Evolutionary conservation across 2,113 vertebrate genomes (phyloP).

Genomic region (Motacilla tschutschensis): DNA sequence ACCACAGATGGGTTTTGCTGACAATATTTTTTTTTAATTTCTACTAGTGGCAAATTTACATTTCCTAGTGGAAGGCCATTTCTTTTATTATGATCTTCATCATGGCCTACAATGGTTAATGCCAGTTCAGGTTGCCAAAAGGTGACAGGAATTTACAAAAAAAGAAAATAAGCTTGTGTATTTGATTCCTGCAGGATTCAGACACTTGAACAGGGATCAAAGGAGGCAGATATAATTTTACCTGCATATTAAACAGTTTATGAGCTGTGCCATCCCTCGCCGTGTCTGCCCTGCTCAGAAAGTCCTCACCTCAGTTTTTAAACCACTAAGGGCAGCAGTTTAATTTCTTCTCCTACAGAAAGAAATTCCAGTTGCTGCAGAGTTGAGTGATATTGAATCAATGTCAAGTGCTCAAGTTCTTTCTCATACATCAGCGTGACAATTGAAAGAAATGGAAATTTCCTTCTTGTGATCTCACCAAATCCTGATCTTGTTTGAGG

Average conservation of each 20-base stretch:
- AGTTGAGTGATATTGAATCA: constrained; percentile 6
- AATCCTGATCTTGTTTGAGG: neutral
- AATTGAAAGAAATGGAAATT: constrained; percentile 16
- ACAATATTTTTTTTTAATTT: neutral
- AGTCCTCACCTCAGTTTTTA: neutral
- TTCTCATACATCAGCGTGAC: neutral
- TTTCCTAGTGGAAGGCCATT: neutral
- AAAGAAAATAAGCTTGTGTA: neutral
- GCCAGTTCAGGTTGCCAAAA: neutral
- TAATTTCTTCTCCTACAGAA: constrained; percentile 13
- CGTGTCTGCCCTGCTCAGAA: neutral
- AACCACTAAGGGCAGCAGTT: neutral
- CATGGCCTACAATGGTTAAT: neutral
- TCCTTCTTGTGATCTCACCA: neutral
- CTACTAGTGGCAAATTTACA: neutral
- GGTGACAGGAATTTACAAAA: neutral
- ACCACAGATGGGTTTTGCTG: neutral
- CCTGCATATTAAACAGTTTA: neutral
- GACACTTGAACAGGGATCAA: neutral
- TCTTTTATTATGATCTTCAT: neutral
- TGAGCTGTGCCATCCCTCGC: neutral
- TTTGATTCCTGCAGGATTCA: neutral
- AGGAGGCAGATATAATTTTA: neutral
- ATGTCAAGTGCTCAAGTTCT: neutral
- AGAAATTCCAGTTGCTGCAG: neutral